Evolutionary conservation across 1,140 invertebrate genomes (phyloP), one percentile per base, ranked within the genome.

Genomic region (Popillia japonica): DNA sequence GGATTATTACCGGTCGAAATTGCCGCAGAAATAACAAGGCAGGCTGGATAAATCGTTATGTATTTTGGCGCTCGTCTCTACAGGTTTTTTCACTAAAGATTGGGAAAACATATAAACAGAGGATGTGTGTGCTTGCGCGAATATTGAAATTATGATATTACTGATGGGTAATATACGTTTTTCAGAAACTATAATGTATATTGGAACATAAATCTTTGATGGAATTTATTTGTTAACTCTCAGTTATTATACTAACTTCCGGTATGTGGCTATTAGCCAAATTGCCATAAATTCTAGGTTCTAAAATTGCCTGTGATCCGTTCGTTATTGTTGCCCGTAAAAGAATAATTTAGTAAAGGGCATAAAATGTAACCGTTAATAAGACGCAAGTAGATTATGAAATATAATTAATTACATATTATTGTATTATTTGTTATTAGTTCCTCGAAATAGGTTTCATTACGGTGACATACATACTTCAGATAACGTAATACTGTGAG

Each of bases 1-100:
- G 27, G 61, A 68, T 68, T 68, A 68, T 68, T 68, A 68, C 61
- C 27, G 48, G 48, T 22, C 27, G 61, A 68, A 68, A 68, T 68
- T 68, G 27, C 61, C 22, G 61, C 27, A 68, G 22, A 68, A 68
- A 68, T 68, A 68, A 68, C 61, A 68, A 68, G 61, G 61, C 61
- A 34, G 9, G 27, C 61, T 23, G 61, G 61, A 68, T 68, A 22
- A 68, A 68, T 68, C 61, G 27, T 68, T 68, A 68, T 7, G 61
- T 34, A 34, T 23, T 68, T 68, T 68, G 27, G 61, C 20, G 20
- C 22, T 68, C 48, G 48, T 55, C 48, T 55, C 48, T 27, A 68
- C 22, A 27, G 20, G 22, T 68, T 34, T 68, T 68, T 68, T 23
- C 61, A 20, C 61, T 34, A 14, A 17, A n/a, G 48, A 34, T 55